Percentiles rank a stretch among this genome's conserved stretches.
phyloP scores from a whole-genome alignment of 2,888 invertebrate species.

The Limnephilus auricula region DNA sequence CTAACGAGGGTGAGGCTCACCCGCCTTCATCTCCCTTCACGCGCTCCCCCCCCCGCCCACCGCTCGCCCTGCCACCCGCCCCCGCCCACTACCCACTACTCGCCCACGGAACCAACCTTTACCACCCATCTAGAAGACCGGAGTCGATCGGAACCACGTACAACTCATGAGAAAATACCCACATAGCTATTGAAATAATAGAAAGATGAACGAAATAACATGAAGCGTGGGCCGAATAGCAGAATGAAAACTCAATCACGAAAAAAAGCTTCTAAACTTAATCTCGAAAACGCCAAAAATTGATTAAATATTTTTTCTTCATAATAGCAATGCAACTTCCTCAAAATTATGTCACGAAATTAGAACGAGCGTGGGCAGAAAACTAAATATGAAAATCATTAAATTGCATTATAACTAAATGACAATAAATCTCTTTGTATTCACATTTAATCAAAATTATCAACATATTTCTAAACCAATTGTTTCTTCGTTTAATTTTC shows the following conservation, averaged over 20 bases:
- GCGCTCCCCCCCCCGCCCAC: slow-evolving; percentile 27
- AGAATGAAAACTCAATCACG: background rate
- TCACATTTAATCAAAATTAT: no score
- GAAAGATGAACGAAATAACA: slow-evolving; percentile 2
- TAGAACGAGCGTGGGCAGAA: no score
- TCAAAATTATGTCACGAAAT: background rate
- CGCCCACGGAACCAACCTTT: slow-evolving; percentile 51
- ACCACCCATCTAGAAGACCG: slow-evolving; percentile 28
- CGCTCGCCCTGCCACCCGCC: slow-evolving; percentile 10
- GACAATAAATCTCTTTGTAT: no score
- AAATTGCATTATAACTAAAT: no score
- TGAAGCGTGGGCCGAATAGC: background rate
- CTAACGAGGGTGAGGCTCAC: slow-evolving; percentile 27
- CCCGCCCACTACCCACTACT: background rate
- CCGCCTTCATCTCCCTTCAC: slow-evolving; percentile 32
- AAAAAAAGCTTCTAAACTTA: background rate
- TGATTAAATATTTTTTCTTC: background rate
- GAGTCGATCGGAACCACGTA: background rate
- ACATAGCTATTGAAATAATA: slow-evolving; percentile 9
- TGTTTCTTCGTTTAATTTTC: no score
- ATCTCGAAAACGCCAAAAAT: background rate
- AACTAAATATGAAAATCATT: no score
- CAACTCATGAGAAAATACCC: slow-evolving; percentile 13
- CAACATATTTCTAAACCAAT: no score
- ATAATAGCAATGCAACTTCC: background rate